Base-by-base conservation (phyloP, 2,888 invertebrate species). In the Aporophyla nigra region DNA sequence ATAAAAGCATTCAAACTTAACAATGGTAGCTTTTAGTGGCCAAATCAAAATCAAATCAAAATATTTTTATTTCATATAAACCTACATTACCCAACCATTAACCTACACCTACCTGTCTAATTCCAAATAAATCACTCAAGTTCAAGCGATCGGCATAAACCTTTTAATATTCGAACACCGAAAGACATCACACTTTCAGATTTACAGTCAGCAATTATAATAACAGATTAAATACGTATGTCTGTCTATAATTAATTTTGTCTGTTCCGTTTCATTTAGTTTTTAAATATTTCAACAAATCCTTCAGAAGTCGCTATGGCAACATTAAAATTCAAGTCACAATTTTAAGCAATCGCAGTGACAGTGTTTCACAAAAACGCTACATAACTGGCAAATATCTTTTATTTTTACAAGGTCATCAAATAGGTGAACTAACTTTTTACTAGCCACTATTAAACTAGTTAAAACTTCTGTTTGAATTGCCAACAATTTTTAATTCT, bases 151-250 rank as follows among this genome's bases (percentile, higher is more conserved):
- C 1, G 5, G 40, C 9, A 54, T 14, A n/a, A 87, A 53, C 68
- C 81, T 90, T 89, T 87, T 88, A 85, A 86, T 90, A 92, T 91
- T 90, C 90, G 90, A 90, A 88, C 86, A 93, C 94, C 94, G 94
- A 93, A 95, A 95, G 93, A 93, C 92, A 92, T 93, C 94, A 94
- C 94, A 33, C 40, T 40, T 75, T 49, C 10, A 89, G 91, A 94
- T 94, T 95, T 94, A 93, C 90, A 93, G 90, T 94, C 93, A 92
- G 93, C 90, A 93, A 94, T 95, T 95, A 94, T 92, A 87, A 82
- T 94, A 94, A 94, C 93, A 92, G 93, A 89, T 85, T 91, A 87
- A 33, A 76, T 85, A 76, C 84, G 87, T 80, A 74, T 92, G 91
- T 89, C 89, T 76, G 80, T 91, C 88, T 86, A 65, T 73, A 27